Base-by-base conservation (phyloP, 2,888 invertebrate species). In the Apodemia duryi region DNA sequence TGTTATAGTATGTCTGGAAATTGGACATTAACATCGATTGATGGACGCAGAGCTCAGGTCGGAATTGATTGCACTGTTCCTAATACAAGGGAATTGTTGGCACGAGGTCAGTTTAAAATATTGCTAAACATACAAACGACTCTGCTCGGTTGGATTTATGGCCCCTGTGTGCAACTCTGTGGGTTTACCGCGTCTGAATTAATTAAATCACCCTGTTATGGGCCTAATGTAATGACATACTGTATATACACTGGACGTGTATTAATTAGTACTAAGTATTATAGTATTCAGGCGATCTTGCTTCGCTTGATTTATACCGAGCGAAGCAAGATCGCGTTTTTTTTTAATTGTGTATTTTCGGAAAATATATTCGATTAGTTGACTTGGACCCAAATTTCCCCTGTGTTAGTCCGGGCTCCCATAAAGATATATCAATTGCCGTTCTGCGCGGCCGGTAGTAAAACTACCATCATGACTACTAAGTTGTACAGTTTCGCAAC, bases 21-120 rank as follows among this genome's bases (percentile, higher is more conserved):
- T 21, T 21, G 21, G 21, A 21, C 57, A 57, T 35, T 60, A 60
- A 32, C 32, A 13, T 35, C 29, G 51, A 46, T 63, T 63, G 64
- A 61, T 51, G 51, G 60, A 41, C 61, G 52, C 51, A 21, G 65
- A 51, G 49, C 49, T 51, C 61, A 61, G 60, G 61, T 61, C 32
- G 65, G 21, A 61, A 61, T 63, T 63, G 61, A 61, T 63, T 63
- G 63, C 63, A 41, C 41, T 52, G 63, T 63, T 49, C 29, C 57
- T 60, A 60, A 60, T 60, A 60, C 57, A 60, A 60, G 57, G 35
- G 57, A 35, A 60, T 60, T 60, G 57, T 60, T 32, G 32, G 32
- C 32, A 32, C 35, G 57, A 60, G 57, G 57, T 60, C 57, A 60
- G 57, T 60, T 60, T 60, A 60, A 60, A 60, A 60, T 32, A 60